Evolutionary conservation across 2,888 invertebrate genomes (phyloP).

Genomic region (Brachylomia viminalis): DNA sequence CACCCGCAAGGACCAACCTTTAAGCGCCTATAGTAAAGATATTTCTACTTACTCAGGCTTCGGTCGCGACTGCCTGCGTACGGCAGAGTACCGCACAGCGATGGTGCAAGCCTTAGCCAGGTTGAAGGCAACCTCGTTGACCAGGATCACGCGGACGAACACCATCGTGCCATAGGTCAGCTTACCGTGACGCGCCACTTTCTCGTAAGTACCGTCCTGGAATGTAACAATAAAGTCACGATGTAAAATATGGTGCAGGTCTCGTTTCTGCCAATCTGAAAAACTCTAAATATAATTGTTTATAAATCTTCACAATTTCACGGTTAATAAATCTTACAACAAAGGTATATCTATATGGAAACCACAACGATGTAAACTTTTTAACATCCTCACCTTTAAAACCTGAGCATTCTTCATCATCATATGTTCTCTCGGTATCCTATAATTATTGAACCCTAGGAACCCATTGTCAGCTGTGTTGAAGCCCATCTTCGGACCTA

Average conservation of each 20-base stretch:
- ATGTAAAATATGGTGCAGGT: neutral
- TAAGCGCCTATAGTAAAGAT: no score
- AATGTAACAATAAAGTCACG: slow-evolving; percentile 15
- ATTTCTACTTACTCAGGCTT: slow-evolving; percentile 92
- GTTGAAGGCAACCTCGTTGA: slow-evolving; percentile 93
- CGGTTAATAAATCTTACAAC: neutral
- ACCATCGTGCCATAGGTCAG: slow-evolving; percentile 97
- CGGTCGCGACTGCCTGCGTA: slow-evolving; percentile 96
- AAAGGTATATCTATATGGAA: neutral
- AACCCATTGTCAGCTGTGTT: slow-evolving; percentile 97
- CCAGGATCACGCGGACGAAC: slow-evolving; percentile 96
- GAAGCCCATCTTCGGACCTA: slow-evolving; percentile 97
- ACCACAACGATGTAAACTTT: neutral
- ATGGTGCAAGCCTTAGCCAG: slow-evolving; percentile 96
- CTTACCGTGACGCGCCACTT: slow-evolving; percentile 93
- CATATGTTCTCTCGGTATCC: slow-evolving; percentile 96
- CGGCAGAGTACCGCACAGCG: slow-evolving; percentile 96
- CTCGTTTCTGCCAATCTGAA: neutral
- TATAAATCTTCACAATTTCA: neutral
- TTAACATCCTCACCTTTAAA: slow-evolving; percentile 73
- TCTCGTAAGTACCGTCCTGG: slow-evolving; percentile 96
- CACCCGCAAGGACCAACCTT: no score
- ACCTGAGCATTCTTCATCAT: slow-evolving; percentile 98
- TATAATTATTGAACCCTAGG: slow-evolving; percentile 94
- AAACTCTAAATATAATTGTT: neutral